Conservation (phyloP, 2,797 vertebrate genomes). For the Epinephelus awoara region DNA sequence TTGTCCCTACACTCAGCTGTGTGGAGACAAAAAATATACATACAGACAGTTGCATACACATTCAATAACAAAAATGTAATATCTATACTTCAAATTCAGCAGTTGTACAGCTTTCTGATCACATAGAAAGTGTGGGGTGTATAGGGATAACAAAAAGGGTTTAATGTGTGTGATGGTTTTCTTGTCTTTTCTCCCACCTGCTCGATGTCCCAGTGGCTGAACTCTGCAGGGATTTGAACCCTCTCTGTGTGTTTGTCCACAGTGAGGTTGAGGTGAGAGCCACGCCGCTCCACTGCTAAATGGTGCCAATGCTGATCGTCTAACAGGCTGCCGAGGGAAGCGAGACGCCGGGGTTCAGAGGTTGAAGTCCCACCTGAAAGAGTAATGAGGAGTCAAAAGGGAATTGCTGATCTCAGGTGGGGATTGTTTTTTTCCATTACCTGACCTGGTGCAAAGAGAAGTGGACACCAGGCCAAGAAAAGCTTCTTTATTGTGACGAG, state of each 20-base stretch:
- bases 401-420: not conserved
- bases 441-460: not conserved
- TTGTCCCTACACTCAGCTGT: constrained; percentile 93
- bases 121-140: not conserved
- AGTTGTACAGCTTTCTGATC: not conserved
- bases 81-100: not conserved
- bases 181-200: constrained; percentile 84
- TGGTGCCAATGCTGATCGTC: constrained; percentile 97
- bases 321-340: constrained; percentile 91
- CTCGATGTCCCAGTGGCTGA: constrained; percentile 87
- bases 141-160: not conserved
- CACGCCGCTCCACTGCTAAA: constrained; percentile 86
- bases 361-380: constrained; percentile 40
- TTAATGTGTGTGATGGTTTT: too few species aligned
- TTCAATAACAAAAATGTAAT: not conserved
- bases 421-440: not conserved
- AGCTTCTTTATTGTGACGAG: constrained; percentile 23
- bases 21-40: not conserved
- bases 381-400: not conserved
- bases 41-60: not conserved
- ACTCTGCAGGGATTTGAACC: constrained; percentile 87
- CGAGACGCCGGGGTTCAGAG: constrained; percentile 73
- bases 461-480: not conserved
- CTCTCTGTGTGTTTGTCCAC: constrained; percentile 91
- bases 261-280: constrained; percentile 91